Base-by-base conservation (phyloP, 2,888 invertebrate genomes). In the Synanthedon vespiformis region DNA sequence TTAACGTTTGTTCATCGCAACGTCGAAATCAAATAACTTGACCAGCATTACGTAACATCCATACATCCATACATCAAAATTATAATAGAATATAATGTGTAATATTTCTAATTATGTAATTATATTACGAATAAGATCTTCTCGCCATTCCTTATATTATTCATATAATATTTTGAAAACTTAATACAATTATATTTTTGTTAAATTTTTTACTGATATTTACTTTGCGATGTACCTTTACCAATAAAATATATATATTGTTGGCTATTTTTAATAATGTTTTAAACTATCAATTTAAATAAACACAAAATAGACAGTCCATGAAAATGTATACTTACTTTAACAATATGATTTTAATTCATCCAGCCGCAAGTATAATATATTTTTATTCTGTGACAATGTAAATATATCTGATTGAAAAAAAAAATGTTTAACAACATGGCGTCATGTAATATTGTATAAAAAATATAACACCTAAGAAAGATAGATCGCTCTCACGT, bases 111-210 rank as follows among this genome's bases (percentile, higher is more conserved):
- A 40, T 50, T 52, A 18, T 13, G 59, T 63, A 44, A 44, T 13
- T 44, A 44, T 44, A 44, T 13, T 44, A 14, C 14, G n/a, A 44
- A 44, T 61, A 60, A 61, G 61, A 62, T 68, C 72, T 71, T 72
- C 67, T 74, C 71, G 72, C 66, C 77, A 79, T 77, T 79, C 74
- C 74, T 70, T 69, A 61, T 63, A 63, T 59, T 64, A 63, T 70
- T 58, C 67, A 48, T 16, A 11, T 44, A 13, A 41, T 44, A 44
- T 44, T 34, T 34, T 34, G 34, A 34, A 8, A 34, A 34, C 27
- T 27, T 6, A 27, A 27, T 27, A 27, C 34, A 8, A 44, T 44
- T 44, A 44, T 44, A 44, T 44, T 44, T 44, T 44, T 44, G 44
- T 44, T 44, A 44, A n/a, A 13, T 44, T 44, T 44, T 13, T 13